Evolutionary conservation across 2,888 invertebrate genomes (phyloP), one percentile per base, ranked within the genome.

Genomic region (Sisyra nigra): DNA sequence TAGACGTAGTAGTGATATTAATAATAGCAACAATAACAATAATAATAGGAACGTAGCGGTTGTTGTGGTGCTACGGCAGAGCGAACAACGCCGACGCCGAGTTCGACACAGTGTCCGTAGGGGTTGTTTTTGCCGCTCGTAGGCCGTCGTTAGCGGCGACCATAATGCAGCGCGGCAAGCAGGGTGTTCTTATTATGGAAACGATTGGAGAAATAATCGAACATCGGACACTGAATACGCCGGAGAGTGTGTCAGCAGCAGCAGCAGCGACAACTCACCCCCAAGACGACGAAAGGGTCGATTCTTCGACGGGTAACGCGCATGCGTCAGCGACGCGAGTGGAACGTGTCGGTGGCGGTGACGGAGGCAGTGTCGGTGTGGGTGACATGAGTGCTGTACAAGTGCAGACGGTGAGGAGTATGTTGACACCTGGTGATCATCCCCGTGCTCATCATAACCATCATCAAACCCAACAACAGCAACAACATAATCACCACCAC

Each of bases 171-270:
- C 41, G 41, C 13, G 32, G 33, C 11, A 32, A 34, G 33, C 24
- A 34, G 33, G 36, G 36, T 29, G 42, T 36, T 33, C 38, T 29
- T 29, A 40, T 38, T 42, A 72, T 72, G 71, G 71, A 72, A 56
- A 69, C 70, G 55, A 67, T 72, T 56, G 69, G 67, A 55, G 71
- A 71, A 55, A 71, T 72, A 62, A 70, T 72, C 56, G 70, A 71
- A 57, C 67, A 68, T 56, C 70, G 69, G 57, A 49, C 29, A 35
- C 11, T 29, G 11, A n/a, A 5, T n/a, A 30, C 34, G 9, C 3
- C 24, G 9, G 38, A 30, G 5, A 32, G 32, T 17, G 30, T 17
- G n/a, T 42, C 42, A 33, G 31, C 41, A 41, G 45, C 24, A 33
- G 41, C 44, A 40, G 37, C 45, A 40, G 45, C 44, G 41, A 41